Conservation (phyloP, 2,797 vertebrate genomes). For the Malurus leucopterus region DNA sequence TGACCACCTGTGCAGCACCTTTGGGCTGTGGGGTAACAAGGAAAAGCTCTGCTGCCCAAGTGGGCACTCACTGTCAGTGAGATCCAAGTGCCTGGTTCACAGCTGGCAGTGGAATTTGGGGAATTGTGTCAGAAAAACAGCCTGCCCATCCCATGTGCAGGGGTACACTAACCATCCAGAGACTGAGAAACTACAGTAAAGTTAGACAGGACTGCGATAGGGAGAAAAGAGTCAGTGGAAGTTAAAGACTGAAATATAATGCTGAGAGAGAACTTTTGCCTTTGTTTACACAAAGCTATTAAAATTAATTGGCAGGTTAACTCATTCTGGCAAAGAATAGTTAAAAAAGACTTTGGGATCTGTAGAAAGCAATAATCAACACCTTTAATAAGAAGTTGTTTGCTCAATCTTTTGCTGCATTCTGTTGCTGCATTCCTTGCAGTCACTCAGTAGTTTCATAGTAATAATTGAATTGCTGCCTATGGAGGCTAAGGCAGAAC, state of each 20-base stretch:
- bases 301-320: background rate
- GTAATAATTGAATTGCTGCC: background rate
- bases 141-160: background rate
- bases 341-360: background rate
- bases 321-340: background rate
- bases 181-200: background rate
- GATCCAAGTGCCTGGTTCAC: background rate
- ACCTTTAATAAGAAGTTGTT: background rate
- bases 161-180: background rate
- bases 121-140: background rate
- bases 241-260: background rate
- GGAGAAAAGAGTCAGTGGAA: background rate
- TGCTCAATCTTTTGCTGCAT: background rate
- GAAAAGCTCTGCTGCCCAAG: background rate
- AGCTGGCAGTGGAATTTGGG: background rate
- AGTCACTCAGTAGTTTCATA: background rate
- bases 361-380: background rate
- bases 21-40: accelerated
- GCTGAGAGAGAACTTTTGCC: background rate
- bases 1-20: background rate
- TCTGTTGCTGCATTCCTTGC: background rate
- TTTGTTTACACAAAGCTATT: background rate
- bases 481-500: background rate
- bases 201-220: background rate
- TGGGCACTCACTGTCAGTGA: background rate